Conservation (phyloP, 92 coral and sea anemone genomes). For the Anthopleura xanthogrammica region DNA sequence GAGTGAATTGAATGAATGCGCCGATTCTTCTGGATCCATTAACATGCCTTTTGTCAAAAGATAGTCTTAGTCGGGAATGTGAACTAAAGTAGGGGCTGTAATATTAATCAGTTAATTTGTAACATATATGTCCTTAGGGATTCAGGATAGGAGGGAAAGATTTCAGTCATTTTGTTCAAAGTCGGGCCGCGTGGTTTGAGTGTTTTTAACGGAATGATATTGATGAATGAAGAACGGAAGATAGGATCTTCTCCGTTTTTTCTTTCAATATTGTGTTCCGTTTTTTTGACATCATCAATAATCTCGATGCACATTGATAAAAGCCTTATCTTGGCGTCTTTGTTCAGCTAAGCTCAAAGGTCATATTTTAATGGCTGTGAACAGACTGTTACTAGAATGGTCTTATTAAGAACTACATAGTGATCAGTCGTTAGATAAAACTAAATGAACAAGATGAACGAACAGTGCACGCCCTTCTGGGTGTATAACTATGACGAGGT, state of each 20-base stretch:
- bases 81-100: background rate
- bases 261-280: background rate
- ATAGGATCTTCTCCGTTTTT: background rate
- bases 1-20: background rate
- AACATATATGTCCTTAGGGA: background rate
- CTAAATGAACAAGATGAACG: background rate
- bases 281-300: background rate
- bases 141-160: background rate
- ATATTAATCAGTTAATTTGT: slow-evolving; percentile 6
- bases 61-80: background rate
- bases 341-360: background rate
- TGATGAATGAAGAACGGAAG: background rate
- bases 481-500: background rate
- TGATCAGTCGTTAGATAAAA: slow-evolving; percentile 6
- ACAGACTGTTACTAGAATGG: background rate
- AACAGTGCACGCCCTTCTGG: background rate
- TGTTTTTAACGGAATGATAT: background rate
- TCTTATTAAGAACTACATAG: slow-evolving; percentile 1
- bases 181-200: background rate
- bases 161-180: too few relatives aligned
- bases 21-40: slow-evolving; percentile 1
- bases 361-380: background rate
- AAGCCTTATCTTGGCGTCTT: background rate
- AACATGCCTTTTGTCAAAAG: background rate
- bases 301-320: background rate